phyloP scores from a whole-genome alignment of 2,888 invertebrate species.

The Drosophila neonasuta region DNA sequence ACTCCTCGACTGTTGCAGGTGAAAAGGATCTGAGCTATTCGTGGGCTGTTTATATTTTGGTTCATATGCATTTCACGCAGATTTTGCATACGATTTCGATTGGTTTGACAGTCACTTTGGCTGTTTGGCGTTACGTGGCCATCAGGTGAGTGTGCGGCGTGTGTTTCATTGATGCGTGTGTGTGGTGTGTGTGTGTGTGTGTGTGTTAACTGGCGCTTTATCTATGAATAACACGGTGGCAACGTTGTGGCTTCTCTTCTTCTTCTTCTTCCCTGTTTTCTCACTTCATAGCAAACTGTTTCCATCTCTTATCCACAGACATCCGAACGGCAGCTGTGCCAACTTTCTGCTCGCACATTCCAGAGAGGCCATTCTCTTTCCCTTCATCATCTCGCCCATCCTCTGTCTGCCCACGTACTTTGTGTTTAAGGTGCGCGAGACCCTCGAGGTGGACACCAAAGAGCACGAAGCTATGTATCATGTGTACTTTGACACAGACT shows the following conservation, averaged over 20 bases:
- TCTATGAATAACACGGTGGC: slow-evolving; percentile 50
- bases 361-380: slow-evolving; percentile 88
- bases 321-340: slow-evolving; percentile 89
- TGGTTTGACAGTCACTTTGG: slow-evolving; percentile 94
- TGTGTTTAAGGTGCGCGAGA: slow-evolving; percentile 85
- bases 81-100: slow-evolving; percentile 95
- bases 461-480: slow-evolving; percentile 75
- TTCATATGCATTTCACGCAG: slow-evolving; percentile 95
- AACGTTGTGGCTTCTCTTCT: slow-evolving; percentile 53
- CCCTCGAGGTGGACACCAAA: slow-evolving; percentile 72
- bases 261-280: slow-evolving; percentile 33
- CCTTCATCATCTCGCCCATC: slow-evolving; percentile 89
- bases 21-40: slow-evolving; percentile 93
- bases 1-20: slow-evolving; percentile 83
- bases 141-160: slow-evolving; percentile 86
- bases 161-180: not conserved
- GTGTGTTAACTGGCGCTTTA: slow-evolving; percentile 27
- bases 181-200: too few species aligned
- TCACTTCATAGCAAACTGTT: slow-evolving; percentile 66
- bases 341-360: slow-evolving; percentile 91
- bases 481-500: slow-evolving; percentile 79
- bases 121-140: slow-evolving; percentile 95
- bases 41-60: slow-evolving; percentile 91
- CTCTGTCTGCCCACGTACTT: slow-evolving; percentile 93
- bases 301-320: slow-evolving; percentile 84